Conservation (phyloP, 2,797 vertebrate species). For the Pelochelys cantorii region DNA sequence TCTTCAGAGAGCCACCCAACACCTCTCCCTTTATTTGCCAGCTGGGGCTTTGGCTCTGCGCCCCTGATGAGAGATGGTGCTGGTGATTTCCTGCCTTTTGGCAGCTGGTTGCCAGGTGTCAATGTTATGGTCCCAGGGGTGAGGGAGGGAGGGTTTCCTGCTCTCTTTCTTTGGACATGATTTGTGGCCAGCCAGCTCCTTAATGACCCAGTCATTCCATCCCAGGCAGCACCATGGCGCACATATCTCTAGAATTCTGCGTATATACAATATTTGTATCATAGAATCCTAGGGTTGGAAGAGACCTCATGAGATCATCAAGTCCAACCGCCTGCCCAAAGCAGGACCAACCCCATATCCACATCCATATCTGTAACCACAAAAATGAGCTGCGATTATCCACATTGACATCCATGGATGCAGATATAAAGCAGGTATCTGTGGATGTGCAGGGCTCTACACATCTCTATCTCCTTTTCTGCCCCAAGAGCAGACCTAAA, state of each 20-base stretch:
- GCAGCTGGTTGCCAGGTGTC: background rate
- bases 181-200: background rate
- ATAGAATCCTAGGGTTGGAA: too few relatives aligned
- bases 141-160: too few relatives aligned
- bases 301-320: too few relatives aligned
- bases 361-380: too few relatives aligned
- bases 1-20: background rate
- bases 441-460: too few relatives aligned
- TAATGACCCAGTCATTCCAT: background rate
- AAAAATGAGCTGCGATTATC: too few relatives aligned
- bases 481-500: background rate
- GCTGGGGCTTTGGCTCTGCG: background rate
- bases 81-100: background rate
- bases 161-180: background rate
- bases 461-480: background rate
- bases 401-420: too few relatives aligned
- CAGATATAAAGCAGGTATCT: too few relatives aligned
- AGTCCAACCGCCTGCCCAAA: too few relatives aligned
- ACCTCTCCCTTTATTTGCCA: background rate
- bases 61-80: background rate
- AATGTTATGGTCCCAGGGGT: background rate
- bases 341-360: too few relatives aligned
- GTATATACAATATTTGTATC: too few relatives aligned
- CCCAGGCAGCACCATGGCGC: background rate
- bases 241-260: background rate